Percentiles rank a stretch among this genome's conserved stretches.
Conservation (phyloP, 2,888 invertebrate genomes). For the Stictocephala bisonia region DNA sequence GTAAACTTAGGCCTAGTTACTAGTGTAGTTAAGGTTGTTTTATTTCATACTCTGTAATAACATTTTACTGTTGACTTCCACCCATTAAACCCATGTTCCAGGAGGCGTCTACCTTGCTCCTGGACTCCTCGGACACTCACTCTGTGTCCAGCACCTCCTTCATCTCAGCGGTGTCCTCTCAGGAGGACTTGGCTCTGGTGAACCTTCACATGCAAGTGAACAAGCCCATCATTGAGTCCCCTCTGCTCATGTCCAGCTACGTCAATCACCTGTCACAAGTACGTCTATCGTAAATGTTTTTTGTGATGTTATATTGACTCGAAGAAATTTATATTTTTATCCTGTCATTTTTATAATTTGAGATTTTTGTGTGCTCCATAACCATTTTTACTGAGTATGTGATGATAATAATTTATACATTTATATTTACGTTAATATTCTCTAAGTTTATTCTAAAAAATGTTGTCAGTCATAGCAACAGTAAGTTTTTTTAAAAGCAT, state of each 20-base stretch:
- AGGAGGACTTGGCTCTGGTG: constrained; percentile 91
- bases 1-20: too few species aligned
- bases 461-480: too few species aligned
- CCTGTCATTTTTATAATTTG: too few species aligned
- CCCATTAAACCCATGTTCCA: constrained; percentile 31
- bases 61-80: not conserved
- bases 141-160: constrained; percentile 88
- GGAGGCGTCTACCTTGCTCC: constrained; percentile 62
- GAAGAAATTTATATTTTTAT: too few species aligned
- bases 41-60: not conserved
- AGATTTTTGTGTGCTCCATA: too few species aligned
- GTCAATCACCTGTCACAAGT: constrained; percentile 91
- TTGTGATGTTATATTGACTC: not conserved
- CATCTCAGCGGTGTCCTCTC: constrained; percentile 91
- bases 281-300: constrained; percentile 1
- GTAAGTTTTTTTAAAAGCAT: too few species aligned
- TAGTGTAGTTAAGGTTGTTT: too few species aligned
- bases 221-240: constrained; percentile 91
- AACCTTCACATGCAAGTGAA: constrained; percentile 96
- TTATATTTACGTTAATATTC: too few species aligned
- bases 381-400: too few species aligned
- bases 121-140: constrained; percentile 77
- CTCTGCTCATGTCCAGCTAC: constrained; percentile 94
- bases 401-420: too few species aligned
- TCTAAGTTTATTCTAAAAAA: too few species aligned